Percentiles rank a stretch among this genome's conserved stretches.
Evolutionary conservation across 2,888 invertebrate species (phyloP).

Genomic region (Sesamia inferens): DNA sequence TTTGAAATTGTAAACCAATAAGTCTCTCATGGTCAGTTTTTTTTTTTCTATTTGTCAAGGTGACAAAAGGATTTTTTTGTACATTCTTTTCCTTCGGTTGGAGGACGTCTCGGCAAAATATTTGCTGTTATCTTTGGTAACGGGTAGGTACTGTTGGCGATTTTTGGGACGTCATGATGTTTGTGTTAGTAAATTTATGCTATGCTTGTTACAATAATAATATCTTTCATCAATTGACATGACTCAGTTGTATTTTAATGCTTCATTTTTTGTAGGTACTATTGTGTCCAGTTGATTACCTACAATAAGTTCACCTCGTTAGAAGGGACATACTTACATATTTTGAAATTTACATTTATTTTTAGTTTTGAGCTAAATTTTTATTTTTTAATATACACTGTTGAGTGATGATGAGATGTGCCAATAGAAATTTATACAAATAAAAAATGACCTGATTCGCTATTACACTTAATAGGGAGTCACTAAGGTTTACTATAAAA

Average conservation of each 20-base stretch:
- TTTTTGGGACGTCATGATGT: constrained; percentile 43
- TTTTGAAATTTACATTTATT: no score
- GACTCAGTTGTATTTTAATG: neutral
- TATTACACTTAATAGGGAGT: no score
- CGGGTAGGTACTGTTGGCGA: constrained; percentile 55
- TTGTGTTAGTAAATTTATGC: constrained; percentile 23
- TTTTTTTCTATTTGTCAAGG: constrained; percentile 4
- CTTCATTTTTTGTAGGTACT: neutral
- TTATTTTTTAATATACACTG: no score
- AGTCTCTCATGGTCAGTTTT: constrained; percentile 48
- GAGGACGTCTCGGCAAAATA: constrained; percentile 61
- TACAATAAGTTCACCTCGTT: no score
- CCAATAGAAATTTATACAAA: no score
- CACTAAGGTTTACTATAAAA: no score
- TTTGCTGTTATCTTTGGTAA: constrained; percentile 54
- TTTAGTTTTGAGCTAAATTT: no score
- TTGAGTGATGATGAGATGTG: no score
- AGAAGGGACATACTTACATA: no score
- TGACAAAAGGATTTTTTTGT: constrained; percentile 61
- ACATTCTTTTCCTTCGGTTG: constrained; percentile 40
- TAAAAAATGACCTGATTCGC: no score
- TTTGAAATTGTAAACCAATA: constrained; percentile 13
- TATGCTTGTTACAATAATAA: neutral
- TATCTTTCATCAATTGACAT: no score
- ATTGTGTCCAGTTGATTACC: neutral